Evolutionary conservation across 2,888 invertebrate species (phyloP), one percentile per base, ranked within the genome.

Genomic region (Eudasyphora cyanicolor): DNA sequence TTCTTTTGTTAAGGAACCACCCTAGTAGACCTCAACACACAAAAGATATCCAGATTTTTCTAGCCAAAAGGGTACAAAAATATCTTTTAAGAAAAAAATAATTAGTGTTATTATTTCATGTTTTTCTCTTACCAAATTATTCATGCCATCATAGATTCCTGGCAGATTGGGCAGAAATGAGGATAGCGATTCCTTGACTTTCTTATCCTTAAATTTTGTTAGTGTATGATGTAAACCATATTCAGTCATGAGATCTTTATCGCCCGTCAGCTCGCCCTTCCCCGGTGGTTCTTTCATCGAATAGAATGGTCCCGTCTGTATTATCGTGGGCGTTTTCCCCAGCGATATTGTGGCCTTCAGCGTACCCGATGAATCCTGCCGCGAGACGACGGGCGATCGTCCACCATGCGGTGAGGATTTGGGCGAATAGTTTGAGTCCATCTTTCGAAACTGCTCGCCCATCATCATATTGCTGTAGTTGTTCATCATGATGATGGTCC

Each of bases 231-330:
- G 98, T 86, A 99, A 94, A 87, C 97, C 97, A 95, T 99, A 97
- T 93, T 97, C 96, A 90, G 96, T 96, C 97, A 99, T 98, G 92
- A 99, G 95, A 94, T 99, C 99, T 87, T 97, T 98, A 89, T 98
- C 98, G 86, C 99, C 99, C 85, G 98, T 99, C 88, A 98, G 93
- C 93, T 98, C 98, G 92, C 97, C 97, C 93, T 97, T 96, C 92
- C 97, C 96, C 93, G 97, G 97, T 90, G 97, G 97, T 93, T 98
- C 98, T 94, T 98, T 98, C 96, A 98, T 97, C 92, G 99, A 96
- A 94, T 99, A 99, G 93, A 99, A 99, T 89, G 98, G 98, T 90
- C 98, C 98, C 93, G 97, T 97, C 92, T 98, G 98, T 93, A 98
- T 97, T 89, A 99, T 98, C 81, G 98, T 97, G 79, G 99, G 98